Conservation (phyloP, 2,113 vertebrate species). For the Chamaetylas fuelleborni region DNA sequence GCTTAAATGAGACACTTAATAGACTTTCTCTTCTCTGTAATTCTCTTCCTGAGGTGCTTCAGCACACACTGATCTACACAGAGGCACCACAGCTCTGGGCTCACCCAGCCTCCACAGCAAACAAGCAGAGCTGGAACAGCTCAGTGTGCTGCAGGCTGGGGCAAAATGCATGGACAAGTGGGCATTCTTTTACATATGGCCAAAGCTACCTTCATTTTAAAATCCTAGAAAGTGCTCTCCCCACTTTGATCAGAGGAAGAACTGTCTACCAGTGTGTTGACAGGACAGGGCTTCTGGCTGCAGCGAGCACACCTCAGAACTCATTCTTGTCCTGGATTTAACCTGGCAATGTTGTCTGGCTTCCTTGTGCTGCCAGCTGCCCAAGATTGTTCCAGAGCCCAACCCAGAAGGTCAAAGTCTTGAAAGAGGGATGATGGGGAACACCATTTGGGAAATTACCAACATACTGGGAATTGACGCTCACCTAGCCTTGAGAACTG, state of each 20-base stretch:
- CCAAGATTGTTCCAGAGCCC: not conserved
- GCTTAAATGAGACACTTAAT: not conserved
- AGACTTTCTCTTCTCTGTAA: not conserved
- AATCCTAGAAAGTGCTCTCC: not conserved
- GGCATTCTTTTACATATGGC: not conserved
- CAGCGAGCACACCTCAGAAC: not conserved
- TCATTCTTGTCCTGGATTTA: not conserved
- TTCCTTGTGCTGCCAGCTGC: not conserved
- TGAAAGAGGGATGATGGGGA: not conserved
- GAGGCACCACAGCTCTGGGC: fast-evolving
- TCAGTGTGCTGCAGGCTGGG: not conserved
- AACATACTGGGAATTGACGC: not conserved
- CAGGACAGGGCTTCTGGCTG: not conserved
- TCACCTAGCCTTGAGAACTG: not conserved
- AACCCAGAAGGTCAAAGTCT: not conserved
- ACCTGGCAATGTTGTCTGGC: fast-evolving
- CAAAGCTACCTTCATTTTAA: not conserved
- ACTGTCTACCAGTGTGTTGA: not conserved
- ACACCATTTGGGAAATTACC: not conserved
- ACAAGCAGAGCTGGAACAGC: fast-evolving
- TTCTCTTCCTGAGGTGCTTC: not conserved
- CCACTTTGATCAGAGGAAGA: not conserved
- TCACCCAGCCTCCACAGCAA: not conserved
- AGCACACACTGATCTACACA: not conserved
- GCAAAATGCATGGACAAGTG: not conserved